Conservation (phyloP, 2,888 invertebrate genomes). For the Eilema sororculum region DNA sequence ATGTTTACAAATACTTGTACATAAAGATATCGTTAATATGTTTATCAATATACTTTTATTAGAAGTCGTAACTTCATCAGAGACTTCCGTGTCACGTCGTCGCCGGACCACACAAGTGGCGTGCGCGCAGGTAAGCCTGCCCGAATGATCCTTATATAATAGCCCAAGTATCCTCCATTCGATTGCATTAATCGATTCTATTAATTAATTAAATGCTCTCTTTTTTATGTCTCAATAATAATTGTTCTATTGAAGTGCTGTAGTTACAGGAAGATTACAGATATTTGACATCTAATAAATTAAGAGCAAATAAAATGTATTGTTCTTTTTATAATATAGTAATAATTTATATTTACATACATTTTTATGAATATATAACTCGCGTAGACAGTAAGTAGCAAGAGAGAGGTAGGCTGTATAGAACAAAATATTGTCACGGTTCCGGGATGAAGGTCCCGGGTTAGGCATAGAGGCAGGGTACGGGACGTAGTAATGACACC, state of each 20-base stretch:
- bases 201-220: constrained; percentile 43
- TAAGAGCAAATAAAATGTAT: background rate
- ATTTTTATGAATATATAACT: too few species aligned
- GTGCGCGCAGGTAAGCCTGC: constrained; percentile 63
- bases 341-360: too few species aligned
- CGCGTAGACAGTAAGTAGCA: too few species aligned
- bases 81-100: constrained; percentile 45
- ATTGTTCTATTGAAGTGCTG: background rate
- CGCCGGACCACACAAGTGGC: constrained; percentile 70
- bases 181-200: constrained; percentile 39
- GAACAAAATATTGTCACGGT: background rate
- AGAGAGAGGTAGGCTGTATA: background rate
- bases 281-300: background rate
- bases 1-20: background rate
- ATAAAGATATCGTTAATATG: background rate
- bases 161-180: constrained; percentile 24
- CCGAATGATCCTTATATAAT: constrained; percentile 40
- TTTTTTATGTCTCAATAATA: background rate
- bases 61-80: constrained; percentile 38
- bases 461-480: too few species aligned
- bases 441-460: background rate
- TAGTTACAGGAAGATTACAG: background rate
- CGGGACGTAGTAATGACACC: too few species aligned
- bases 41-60: constrained; percentile 17
- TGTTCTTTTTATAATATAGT: too few species aligned